These are phyloP conservation scores for Macrosteles quadrilineatus DNA, from an alignment of 1,140 invertebrate species.

Conservation along the genomic window DNA sequence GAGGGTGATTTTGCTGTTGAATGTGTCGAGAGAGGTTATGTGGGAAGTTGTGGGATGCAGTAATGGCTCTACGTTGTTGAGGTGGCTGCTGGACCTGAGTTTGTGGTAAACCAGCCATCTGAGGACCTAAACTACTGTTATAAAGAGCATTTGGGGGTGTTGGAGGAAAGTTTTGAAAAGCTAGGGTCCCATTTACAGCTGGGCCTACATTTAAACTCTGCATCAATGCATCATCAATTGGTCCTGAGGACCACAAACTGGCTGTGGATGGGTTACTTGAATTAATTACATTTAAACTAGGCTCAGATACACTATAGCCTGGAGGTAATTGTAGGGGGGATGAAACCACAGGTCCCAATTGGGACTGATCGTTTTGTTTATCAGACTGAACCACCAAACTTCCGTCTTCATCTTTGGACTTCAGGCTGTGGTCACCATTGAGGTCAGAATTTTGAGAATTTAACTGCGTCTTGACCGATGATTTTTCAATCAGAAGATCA, in stretches of 20 bases:
- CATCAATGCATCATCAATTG: conserved; percentile 52
- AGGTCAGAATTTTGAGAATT: conserved; percentile 43
- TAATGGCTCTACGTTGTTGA: conserved; percentile 54
- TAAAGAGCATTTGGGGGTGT: conserved; percentile 48
- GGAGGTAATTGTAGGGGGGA: conserved; percentile 45
- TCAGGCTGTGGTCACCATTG: conserved; percentile 42
- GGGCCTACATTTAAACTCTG: conserved; percentile 50
- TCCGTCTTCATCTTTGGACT: conserved; percentile 44
- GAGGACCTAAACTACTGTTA: conserved; percentile 46
- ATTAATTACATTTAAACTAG: conserved; percentile 44
- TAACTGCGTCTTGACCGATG: conserved; percentile 48
- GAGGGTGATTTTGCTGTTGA: conserved; percentile 43
- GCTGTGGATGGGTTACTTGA: conserved; percentile 48
- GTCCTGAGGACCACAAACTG: conserved; percentile 52
- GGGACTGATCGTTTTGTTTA: conserved; percentile 43
- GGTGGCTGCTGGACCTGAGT: conserved; percentile 50
- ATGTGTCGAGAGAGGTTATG: conserved; percentile 46
- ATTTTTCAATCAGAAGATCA: conserved; percentile 54
- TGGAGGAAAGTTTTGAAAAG: conserved; percentile 56
- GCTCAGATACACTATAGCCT: conserved; percentile 44
- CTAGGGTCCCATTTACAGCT: conserved; percentile 53
- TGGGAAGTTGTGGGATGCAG: conserved; percentile 56
- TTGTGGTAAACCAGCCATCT: conserved; percentile 47
- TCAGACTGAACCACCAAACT: conserved; percentile 40
- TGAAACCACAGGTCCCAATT: conserved; percentile 42